Evolutionary conservation across 64 coral and sea anemone species (phyloP), one percentile per base, ranked within the genome.

Genomic region (Pachyseris speciosa): DNA sequence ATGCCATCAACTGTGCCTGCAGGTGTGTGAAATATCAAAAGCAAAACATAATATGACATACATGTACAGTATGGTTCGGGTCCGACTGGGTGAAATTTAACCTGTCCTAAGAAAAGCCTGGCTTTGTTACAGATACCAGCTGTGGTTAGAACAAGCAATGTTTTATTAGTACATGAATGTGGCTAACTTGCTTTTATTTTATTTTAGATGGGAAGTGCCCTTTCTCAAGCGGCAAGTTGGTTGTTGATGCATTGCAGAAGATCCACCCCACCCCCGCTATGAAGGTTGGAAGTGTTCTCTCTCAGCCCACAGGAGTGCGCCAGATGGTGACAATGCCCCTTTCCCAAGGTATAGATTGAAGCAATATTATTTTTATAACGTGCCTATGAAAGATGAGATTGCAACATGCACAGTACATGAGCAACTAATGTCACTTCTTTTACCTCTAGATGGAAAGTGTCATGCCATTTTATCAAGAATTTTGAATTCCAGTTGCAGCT

Each of bases 141-240:
- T n/a, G n/a, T 45, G 43, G 43, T 11, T 6, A 45, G 43, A 11
- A 4, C 43, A 11, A 11, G 43, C 11, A 4, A 7, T 47, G 7
- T 47, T 9, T 47, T 47, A 9, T 47, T 47, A 13, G 7, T 68
- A 1, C 2, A 55, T n/a, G 29, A 40, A 8, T 17, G 13, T 42
- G 59, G 19, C 34, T 1, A 5, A 37, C 17, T 15, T 63, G 27
- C 19, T 41, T 41, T 59, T 28, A 8, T 57, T 60, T 69, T 37
- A 1, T 50, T 29, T 52, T 30, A 50, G 57, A 66, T 87, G 88
- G 78, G 10, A 40, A 87, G 22, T 91, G 88, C 42, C 87, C 94
- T 49, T 91, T 91, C 64, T 72, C 94, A 36, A 91, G 83, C 78
- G 94, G 83, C 0, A 83, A 74, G 29, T 65, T 84, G 34, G 83